A percentile compares a stretch with the other conserved stretches of the same genome.
Evolutionary conservation across 1,140 invertebrate species (phyloP).

Genomic region (Argopecten irradians): DNA sequence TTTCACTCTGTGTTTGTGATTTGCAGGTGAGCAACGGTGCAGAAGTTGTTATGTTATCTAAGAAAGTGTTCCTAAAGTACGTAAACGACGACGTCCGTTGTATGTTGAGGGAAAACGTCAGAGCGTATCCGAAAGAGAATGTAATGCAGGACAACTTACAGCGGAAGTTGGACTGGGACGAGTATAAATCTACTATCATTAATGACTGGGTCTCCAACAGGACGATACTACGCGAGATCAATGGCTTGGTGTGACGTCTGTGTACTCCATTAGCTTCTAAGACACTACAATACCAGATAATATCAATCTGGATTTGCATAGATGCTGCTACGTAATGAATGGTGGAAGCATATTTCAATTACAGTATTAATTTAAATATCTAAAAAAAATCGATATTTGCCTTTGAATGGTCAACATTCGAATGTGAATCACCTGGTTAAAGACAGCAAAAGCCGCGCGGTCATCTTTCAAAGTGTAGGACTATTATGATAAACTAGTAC

Average conservation of each 20-base stretch:
- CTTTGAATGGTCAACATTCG: too few species aligned
- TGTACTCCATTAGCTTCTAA: neutral
- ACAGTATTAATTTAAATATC: too few species aligned
- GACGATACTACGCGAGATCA: neutral
- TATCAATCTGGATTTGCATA: too few species aligned
- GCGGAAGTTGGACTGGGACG: constrained; percentile 63
- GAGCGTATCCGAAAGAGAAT: constrained; percentile 63
- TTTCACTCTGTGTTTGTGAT: constrained; percentile 6
- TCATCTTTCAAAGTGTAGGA: too few species aligned
- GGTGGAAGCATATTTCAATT: too few species aligned
- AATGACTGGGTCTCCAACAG: constrained; percentile 25
- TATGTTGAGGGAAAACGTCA: constrained; percentile 49
- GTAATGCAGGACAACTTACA: constrained; percentile 68
- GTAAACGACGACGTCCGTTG: constrained; percentile 54
- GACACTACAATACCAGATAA: neutral
- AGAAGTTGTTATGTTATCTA: constrained; percentile 68
- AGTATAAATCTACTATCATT: constrained; percentile 53
- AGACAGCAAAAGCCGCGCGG: too few species aligned
- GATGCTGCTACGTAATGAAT: neutral
- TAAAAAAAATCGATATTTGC: too few species aligned
- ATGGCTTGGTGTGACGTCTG: neutral
- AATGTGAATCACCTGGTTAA: too few species aligned
- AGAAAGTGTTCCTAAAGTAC: constrained; percentile 68
- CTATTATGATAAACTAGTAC: too few species aligned
- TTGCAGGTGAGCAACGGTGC: constrained; percentile 69